phyloP scores from a whole-genome alignment of 2,113 vertebrate genomes.

The Lates calcarifer region DNA sequence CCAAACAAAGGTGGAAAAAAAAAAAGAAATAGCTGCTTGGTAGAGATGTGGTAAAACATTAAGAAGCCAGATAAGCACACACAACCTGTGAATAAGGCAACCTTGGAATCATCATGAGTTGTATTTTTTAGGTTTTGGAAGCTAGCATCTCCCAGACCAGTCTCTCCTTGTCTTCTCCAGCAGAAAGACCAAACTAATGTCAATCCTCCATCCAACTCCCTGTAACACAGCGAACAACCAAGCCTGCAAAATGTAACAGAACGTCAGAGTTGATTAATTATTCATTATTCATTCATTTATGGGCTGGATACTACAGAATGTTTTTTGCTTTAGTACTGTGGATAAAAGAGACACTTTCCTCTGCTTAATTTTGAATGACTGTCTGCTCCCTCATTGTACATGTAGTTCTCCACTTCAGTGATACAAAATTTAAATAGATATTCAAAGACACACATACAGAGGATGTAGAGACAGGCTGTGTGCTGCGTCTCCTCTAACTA shows the following conservation, averaged over 20 bases:
- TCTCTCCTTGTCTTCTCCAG: not conserved
- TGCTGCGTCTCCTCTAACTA: conserved; percentile 18
- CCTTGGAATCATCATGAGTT: not conserved
- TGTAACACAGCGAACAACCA: not conserved
- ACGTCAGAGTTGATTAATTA: not conserved
- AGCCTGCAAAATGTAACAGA: not conserved
- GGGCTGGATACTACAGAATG: not conserved
- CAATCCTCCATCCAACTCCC: too few relatives aligned
- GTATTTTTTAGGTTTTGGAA: not conserved
- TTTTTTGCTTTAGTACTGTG: not conserved
- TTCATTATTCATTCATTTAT: not conserved
- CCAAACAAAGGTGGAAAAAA: too few relatives aligned
- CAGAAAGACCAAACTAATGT: too few relatives aligned
- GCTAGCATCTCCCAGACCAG: not conserved
- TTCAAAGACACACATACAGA: not conserved
- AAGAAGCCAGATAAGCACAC: not conserved
- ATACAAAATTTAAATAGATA: not conserved
- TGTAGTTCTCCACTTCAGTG: not conserved
- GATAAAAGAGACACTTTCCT: not conserved
- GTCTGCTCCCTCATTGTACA: not conserved
- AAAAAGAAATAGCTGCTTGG: too few relatives aligned
- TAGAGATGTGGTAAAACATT: too few relatives aligned
- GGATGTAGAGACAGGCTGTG: conserved; percentile 9
- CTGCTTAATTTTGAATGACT: conserved; percentile 11
- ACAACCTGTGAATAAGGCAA: not conserved